Conservation (phyloP, 2,113 vertebrate genomes). For the Toxostoma redivivum region DNA sequence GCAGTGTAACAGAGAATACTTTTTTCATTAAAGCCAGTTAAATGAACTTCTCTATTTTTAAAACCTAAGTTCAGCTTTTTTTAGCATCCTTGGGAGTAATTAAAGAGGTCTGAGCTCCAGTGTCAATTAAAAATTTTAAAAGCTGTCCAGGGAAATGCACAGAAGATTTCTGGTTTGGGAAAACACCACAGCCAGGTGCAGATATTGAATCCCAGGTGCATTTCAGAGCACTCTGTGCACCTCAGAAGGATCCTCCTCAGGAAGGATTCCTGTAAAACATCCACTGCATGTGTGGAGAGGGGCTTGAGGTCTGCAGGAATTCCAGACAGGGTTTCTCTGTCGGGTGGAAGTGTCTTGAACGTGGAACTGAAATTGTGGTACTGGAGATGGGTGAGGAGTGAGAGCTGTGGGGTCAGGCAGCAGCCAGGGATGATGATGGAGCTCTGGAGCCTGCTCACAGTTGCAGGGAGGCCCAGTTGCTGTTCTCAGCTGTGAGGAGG, state of each 20-base stretch:
- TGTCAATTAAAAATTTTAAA: neutral
- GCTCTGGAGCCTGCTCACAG: neutral
- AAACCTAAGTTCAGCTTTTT: neutral
- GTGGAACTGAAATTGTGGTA: neutral
- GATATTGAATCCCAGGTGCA: rapidly evolving
- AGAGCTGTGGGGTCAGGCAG: neutral
- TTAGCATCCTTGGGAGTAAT: neutral
- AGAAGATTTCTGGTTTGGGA: neutral
- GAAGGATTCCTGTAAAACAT: neutral
- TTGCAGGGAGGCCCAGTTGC: neutral
- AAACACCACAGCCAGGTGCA: neutral
- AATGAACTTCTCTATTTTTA: neutral
- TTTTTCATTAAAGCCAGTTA: neutral
- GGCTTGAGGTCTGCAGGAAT: neutral
- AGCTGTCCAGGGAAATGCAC: neutral
- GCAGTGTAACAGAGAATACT: neutral
- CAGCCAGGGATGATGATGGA: rapidly evolving
- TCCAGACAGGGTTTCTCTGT: neutral
- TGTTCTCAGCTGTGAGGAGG: neutral
- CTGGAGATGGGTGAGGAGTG: neutral
- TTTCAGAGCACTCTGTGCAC: neutral
- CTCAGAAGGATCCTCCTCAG: neutral
- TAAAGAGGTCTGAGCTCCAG: neutral
- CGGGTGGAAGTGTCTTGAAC: neutral
- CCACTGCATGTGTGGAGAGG: neutral